A percentile compares a stretch with the other conserved stretches of the same genome.
These are phyloP conservation scores for Diorhabda elongata DNA, from an alignment of 1,140 invertebrate species.

Conservation along the genomic window DNA sequence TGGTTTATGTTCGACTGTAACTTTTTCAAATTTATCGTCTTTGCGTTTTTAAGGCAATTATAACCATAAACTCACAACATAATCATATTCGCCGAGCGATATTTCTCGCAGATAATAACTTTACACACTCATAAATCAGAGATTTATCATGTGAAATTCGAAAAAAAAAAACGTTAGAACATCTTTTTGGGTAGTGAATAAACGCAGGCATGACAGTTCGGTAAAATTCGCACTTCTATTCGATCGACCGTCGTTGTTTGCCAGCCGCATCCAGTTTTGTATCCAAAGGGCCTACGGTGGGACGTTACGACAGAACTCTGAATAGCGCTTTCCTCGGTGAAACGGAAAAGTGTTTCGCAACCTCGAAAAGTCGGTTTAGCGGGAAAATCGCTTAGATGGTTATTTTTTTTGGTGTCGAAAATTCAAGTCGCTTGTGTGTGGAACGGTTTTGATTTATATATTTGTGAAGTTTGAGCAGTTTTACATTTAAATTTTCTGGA, in stretches of 20 bases:
- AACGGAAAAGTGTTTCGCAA: neutral
- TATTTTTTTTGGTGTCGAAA: neutral
- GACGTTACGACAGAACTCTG: neutral
- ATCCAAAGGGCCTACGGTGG: neutral
- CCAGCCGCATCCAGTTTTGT: constrained; percentile 1
- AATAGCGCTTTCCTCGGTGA: neutral
- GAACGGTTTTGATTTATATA: neutral
- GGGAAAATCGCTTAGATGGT: neutral
- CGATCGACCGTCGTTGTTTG: neutral
- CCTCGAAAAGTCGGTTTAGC: neutral
- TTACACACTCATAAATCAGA: neutral
- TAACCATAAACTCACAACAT: neutral
- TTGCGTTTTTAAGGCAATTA: no score
- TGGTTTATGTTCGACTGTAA: no score
- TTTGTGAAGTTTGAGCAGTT: neutral
- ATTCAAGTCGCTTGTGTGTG: neutral
- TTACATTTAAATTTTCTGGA: no score
- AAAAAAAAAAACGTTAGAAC: neutral
- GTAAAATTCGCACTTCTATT: neutral
- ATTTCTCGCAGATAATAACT: constrained; percentile 13
- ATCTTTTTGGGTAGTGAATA: neutral
- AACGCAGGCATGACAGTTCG: neutral
- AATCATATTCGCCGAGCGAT: neutral
- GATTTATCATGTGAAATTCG: constrained; percentile 2
- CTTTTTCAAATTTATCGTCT: no score